Percentiles rank a stretch among this genome's conserved stretches.
These are phyloP conservation scores for Cladopsammia gracilis DNA, from an alignment of 64 coral and sea anemone genomes.

Conservation along the genomic window DNA sequence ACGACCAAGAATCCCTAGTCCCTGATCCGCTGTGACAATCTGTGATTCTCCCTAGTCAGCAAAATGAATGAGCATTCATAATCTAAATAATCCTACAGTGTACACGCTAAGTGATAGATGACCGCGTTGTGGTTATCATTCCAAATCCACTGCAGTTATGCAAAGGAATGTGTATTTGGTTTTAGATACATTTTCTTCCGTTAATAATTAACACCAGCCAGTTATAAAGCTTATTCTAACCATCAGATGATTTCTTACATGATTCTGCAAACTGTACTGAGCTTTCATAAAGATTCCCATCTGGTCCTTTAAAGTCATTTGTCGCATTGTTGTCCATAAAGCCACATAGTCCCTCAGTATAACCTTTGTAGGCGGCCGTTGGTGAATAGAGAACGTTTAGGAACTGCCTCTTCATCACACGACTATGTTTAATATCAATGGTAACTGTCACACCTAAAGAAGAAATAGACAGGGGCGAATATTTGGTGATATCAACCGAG, in stretches of 20 bases:
- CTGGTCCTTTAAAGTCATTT: slow-evolving; percentile 53
- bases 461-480: neutral
- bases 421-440: slow-evolving; percentile 34
- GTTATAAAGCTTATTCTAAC: too few species aligned
- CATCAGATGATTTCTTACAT: slow-evolving; percentile 12
- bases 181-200: too few species aligned
- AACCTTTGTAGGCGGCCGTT: neutral
- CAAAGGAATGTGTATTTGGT: too few species aligned
- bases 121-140: too few species aligned
- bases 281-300: neutral
- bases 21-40: slow-evolving; percentile 53
- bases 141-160: too few species aligned
- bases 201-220: too few species aligned
- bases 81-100: too few species aligned
- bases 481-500: too few species aligned
- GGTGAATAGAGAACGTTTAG: slow-evolving; percentile 28
- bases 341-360: slow-evolving; percentile 66
- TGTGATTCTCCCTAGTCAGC: slow-evolving; percentile 9
- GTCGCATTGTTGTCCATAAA: slow-evolving; percentile 47
- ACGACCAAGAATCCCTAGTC: slow-evolving; percentile 76
- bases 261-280: slow-evolving; percentile 50
- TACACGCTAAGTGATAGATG: too few species aligned
- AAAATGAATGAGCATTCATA: neutral
- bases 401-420: slow-evolving; percentile 40
- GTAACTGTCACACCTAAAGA: slow-evolving; percentile 48